phyloP scores from a whole-genome alignment of 2,113 vertebrate genomes.

The Pipa parva region DNA sequence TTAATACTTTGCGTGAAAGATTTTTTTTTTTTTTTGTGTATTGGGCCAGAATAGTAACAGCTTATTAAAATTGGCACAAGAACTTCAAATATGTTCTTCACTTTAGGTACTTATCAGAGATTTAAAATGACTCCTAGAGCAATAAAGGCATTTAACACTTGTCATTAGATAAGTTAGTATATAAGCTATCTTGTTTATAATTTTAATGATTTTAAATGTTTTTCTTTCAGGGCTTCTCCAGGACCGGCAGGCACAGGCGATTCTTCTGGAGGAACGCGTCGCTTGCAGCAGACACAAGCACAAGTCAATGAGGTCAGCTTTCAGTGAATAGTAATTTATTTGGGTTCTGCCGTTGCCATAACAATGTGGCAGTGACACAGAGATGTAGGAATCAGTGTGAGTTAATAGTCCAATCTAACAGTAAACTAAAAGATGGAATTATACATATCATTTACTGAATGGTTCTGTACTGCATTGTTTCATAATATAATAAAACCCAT shows the following conservation, averaged over 20 bases:
- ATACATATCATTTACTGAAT: no score
- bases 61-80: no score
- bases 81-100: no score
- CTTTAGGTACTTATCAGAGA: no score
- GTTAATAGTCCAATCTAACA: not conserved
- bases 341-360: not conserved
- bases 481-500: not conserved
- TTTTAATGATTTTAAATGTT: not conserved
- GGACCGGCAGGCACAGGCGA: slow-evolving; percentile 43
- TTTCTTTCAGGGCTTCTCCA: slow-evolving; percentile 57
- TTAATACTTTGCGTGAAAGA: not conserved
- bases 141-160: not conserved
- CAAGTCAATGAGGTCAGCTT: slow-evolving; percentile 69
- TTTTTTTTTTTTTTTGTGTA: no score
- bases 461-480: no score
- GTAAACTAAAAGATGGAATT: no score
- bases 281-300: slow-evolving; percentile 70
- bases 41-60: no score
- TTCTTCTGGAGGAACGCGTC: slow-evolving; percentile 55
- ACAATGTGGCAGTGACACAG: not conserved
- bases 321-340: not conserved
- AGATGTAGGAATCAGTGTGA: not conserved
- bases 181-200: not conserved
- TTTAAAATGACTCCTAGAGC: not conserved
- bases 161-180: no score